Evolutionary conservation across 23 tunicate genomes (phyloP).

Genomic region (Ascidia mentula): DNA sequence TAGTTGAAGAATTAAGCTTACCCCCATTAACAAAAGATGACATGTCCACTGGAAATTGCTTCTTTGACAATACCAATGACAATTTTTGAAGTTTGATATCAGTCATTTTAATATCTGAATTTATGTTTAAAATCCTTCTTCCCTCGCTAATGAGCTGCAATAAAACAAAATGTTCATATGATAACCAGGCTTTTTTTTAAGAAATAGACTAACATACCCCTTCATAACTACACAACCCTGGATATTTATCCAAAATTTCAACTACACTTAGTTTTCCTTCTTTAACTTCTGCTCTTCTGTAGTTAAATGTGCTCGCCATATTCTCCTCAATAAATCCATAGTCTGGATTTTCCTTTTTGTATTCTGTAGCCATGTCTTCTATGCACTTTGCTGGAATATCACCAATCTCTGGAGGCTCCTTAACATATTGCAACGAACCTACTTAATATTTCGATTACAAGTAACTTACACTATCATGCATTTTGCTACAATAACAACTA

Average conservation of each 20-base stretch:
- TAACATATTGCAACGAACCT: neutral
- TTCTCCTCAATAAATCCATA: neutral
- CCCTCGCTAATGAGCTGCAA: neutral
- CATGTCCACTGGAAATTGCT: too few species aligned
- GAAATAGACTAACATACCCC: neutral
- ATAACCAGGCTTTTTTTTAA: neutral
- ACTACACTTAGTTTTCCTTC: neutral
- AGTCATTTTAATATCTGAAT: too few species aligned
- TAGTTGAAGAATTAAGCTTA: too few species aligned
- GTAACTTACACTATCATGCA: neutral
- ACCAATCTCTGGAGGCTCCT: neutral
- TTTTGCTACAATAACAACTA: neutral
- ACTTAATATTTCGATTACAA: neutral
- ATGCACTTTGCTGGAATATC: neutral
- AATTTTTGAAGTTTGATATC: too few species aligned
- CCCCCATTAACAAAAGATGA: too few species aligned
- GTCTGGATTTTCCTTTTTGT: neutral
- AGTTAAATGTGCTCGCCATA: neutral
- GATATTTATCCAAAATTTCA: neutral
- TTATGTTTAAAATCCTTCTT: neutral
- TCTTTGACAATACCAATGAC: too few species aligned
- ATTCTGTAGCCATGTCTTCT: neutral
- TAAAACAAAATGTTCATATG: neutral
- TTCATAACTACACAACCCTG: neutral
- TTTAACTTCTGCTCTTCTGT: neutral